phyloP scores from a whole-genome alignment of 2,797 vertebrate genomes.

The Neosalanx taihuensis region DNA sequence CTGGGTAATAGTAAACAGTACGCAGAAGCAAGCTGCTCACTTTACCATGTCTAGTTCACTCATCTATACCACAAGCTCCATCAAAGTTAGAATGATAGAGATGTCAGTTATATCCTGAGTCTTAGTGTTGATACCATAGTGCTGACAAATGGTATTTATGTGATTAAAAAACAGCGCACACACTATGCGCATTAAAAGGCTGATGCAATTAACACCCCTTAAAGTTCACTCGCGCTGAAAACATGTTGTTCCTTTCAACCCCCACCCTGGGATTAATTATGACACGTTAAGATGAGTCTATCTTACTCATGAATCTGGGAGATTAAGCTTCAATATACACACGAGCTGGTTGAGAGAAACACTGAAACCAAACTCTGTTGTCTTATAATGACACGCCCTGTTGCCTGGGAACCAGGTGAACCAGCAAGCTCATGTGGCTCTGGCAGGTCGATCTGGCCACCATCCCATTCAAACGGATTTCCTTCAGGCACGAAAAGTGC shows the following conservation, averaged over 20 bases:
- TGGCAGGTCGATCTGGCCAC: too few species aligned
- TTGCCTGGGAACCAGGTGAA: too few species aligned
- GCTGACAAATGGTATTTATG: background rate
- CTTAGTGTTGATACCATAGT: background rate
- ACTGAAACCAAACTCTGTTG: background rate
- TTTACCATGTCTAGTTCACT: too few species aligned
- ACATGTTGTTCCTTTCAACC: background rate
- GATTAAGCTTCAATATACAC: background rate
- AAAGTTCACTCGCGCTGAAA: background rate
- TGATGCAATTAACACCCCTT: background rate
- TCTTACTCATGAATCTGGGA: slow-evolving; percentile 7
- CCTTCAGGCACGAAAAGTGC: too few species aligned
- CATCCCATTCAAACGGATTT: too few species aligned
- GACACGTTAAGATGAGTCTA: slow-evolving; percentile 2
- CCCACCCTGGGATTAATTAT: background rate
- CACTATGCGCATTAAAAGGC: background rate
- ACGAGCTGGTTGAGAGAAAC: background rate
- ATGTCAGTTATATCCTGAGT: background rate
- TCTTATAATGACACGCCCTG: background rate
- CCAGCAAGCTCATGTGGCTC: too few species aligned
- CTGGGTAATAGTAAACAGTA: too few species aligned
- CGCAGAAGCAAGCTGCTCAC: too few species aligned
- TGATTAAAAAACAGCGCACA: background rate
- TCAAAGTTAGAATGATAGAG: too few species aligned
- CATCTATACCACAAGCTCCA: too few species aligned